Conservation (phyloP, 1,140 invertebrate species). For the Trichonephila inaurata region DNA sequence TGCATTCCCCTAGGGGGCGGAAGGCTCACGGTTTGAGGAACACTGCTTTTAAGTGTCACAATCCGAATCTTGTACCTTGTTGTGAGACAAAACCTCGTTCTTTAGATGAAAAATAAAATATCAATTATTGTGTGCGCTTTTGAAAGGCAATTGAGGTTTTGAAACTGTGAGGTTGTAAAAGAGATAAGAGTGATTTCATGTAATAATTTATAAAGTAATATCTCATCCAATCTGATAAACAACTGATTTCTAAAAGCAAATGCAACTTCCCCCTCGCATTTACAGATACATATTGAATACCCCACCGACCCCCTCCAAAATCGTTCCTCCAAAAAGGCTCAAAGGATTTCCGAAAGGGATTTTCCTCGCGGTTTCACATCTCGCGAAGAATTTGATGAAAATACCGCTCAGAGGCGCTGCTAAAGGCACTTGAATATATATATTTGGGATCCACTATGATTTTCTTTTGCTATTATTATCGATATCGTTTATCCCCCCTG, state of each 20-base stretch:
- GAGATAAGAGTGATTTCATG: not conserved
- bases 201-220: not conserved
- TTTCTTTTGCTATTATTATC: slow-evolving; percentile 58
- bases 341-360: slow-evolving; percentile 64
- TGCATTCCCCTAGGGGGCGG: too few species aligned
- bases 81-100: too few species aligned
- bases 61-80: too few species aligned
- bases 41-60: too few species aligned
- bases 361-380: slow-evolving; percentile 36
- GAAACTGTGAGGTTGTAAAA: not conserved
- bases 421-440: slow-evolving; percentile 11
- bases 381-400: slow-evolving; percentile 65
- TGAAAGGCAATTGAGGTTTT: not conserved
- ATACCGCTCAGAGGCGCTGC: slow-evolving; percentile 42
- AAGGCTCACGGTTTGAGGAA: too few species aligned
- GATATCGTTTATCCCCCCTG: slow-evolving; percentile 53
- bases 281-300: not conserved
- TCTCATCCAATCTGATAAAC: not conserved
- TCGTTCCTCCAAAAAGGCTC: slow-evolving; percentile 52
- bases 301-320: slow-evolving; percentile 1
- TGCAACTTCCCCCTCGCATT: not conserved
- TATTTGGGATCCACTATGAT: slow-evolving; percentile 56
- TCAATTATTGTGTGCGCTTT: too few species aligned
- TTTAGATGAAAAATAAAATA: too few species aligned
- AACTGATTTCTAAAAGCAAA: not conserved